Base-by-base conservation (phyloP, 2,113 vertebrate species). In the Miniopterus natalensis region DNA sequence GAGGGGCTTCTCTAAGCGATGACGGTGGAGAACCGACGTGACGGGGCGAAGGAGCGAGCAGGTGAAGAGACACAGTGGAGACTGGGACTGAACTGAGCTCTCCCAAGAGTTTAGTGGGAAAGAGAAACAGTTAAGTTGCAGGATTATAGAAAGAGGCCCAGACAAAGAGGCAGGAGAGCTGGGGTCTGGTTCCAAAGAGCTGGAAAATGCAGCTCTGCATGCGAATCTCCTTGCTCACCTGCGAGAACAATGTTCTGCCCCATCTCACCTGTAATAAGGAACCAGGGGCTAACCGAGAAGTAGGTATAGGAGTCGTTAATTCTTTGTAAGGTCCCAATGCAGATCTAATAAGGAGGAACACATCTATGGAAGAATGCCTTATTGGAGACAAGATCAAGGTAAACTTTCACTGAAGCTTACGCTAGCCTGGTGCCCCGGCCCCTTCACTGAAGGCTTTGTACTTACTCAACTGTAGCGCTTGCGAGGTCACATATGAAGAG, bases 351-450 rank as follows among this genome's bases (percentile, higher is more conserved):
- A 90, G 84, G 73, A 94, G 42, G 47, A 61, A 61, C 71, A 93
- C 81, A 92, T 90, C 84, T 81, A 78, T 9, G 59, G 73, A 80
- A 74, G 73, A 91, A 80, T 51, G 59, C 81, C 93, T 96, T 83
- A 87, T 94, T 63, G 95, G 88, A 94, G 92, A 93, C 45, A 84
- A 96, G 88, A 93, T 85, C 92, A 78, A 93, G 90, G 88, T 81
- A 87, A 87, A 95, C 63, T 93, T 94, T 97, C 71, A 59, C 80
- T 73, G 73, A 70, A 78, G 84, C n/a, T 84, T 96, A 96, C 78
- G 63, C 88, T 75, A 55, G 74, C 79, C 29, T 77, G 36, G 51
- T 5, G 29, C 6, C 65, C 59, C 11, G 17, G 8, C 45, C 29
- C 40, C n/a, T 75, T 55, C 63, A 36, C 49, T 86, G 81, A 95